A percentile compares a stretch with the other conserved stretches of the same genome.
These are phyloP conservation scores for Drosophila imparisetae DNA, from an alignment of 2,888 invertebrate species.

Conservation along the genomic window DNA sequence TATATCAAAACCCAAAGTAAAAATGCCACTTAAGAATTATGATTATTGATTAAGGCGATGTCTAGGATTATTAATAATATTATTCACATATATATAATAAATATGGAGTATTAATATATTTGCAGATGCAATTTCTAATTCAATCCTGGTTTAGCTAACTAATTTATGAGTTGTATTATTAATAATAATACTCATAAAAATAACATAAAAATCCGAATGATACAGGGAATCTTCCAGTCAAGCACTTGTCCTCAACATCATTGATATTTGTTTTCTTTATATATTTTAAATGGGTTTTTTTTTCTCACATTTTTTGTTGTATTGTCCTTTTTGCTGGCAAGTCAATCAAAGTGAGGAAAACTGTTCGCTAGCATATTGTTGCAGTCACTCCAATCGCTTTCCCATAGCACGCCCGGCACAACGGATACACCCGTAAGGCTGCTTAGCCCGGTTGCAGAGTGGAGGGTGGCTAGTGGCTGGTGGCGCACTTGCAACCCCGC, in stretches of 20 bases:
- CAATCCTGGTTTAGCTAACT: background rate
- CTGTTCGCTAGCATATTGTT: constrained; percentile 73
- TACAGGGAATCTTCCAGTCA: background rate
- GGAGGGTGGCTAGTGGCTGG: background rate
- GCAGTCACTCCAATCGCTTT: constrained; percentile 72
- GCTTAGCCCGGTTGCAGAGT: constrained; percentile 1
- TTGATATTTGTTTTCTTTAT: background rate
- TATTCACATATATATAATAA: too few species aligned
- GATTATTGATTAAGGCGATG: background rate
- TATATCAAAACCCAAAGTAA: background rate
- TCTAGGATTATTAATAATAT: background rate
- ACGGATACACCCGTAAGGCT: constrained; percentile 53
- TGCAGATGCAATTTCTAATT: background rate
- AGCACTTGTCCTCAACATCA: background rate
- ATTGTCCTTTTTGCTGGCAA: constrained; percentile 53
- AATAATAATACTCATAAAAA: background rate
- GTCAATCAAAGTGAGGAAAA: constrained; percentile 47
- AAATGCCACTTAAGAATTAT: rapidly evolving
- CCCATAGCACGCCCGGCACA: constrained; percentile 71
- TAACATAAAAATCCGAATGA: background rate
- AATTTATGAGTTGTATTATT: background rate
- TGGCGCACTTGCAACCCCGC: constrained; percentile 54
- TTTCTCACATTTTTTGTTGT: constrained; percentile 54
- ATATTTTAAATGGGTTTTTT: constrained; percentile 32
- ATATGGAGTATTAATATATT: background rate